Evolutionary conservation across 2,888 invertebrate species (phyloP).

Genomic region (Epiblema foenella): DNA sequence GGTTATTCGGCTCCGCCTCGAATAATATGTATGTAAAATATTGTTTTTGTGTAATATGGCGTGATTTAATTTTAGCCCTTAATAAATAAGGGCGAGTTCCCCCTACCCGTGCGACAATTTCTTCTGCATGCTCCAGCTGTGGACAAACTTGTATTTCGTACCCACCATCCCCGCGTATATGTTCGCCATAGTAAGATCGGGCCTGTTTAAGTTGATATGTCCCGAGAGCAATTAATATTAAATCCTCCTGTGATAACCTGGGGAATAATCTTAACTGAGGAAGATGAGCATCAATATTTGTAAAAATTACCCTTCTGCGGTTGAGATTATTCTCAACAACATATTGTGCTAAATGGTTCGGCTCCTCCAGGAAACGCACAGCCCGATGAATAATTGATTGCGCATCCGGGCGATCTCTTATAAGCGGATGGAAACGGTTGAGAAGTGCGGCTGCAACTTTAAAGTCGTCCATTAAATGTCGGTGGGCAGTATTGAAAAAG

Average conservation of each 20-base stretch:
- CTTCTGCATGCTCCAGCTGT: neutral
- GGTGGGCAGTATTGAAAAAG: neutral
- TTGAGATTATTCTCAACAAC: neutral
- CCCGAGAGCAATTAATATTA: neutral
- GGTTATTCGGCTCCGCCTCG: too few species aligned
- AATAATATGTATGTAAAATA: too few species aligned
- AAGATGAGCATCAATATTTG: neutral
- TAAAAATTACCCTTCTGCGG: neutral
- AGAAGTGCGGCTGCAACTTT: neutral
- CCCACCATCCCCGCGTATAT: neutral
- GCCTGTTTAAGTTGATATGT: neutral
- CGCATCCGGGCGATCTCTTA: too few species aligned
- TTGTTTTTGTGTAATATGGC: too few species aligned
- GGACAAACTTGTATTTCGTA: neutral
- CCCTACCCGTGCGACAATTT: too few species aligned
- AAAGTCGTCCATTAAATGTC: neutral
- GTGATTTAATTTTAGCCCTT: too few species aligned
- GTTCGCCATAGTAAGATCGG: too few species aligned
- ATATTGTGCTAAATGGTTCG: neutral
- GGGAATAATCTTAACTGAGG: neutral
- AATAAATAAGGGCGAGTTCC: too few species aligned
- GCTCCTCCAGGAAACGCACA: neutral
- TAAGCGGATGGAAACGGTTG: neutral
- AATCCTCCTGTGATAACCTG: neutral
- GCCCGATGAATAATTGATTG: neutral